Evolutionary conservation across 2,113 vertebrate genomes (phyloP).

Genomic region (Hippocampus comes): DNA sequence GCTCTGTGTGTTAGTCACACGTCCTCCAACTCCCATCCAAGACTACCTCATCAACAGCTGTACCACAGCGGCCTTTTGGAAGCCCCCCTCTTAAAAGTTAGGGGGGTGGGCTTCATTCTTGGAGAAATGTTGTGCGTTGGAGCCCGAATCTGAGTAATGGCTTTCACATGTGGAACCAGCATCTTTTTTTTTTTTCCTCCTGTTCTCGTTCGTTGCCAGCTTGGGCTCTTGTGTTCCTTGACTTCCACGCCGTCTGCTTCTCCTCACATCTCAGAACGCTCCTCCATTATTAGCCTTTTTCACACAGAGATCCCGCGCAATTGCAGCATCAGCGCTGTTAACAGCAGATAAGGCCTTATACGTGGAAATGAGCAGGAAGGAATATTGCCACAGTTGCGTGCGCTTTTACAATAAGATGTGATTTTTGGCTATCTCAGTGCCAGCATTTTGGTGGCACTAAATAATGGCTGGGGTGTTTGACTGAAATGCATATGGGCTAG

Average conservation of each 20-base stretch:
- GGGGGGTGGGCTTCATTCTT: constrained; percentile 68
- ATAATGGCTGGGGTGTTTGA: background rate
- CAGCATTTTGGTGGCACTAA: background rate
- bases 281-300: background rate
- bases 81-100: constrained; percentile 57
- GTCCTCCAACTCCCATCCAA: constrained; percentile 11
- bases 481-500: background rate
- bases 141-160: constrained; percentile 95
- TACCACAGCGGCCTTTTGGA: constrained; percentile 86
- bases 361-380: background rate
- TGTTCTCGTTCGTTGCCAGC: constrained; percentile 52
- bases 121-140: constrained; percentile 99
- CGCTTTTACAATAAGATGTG: background rate
- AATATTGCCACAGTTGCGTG: background rate
- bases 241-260: constrained; percentile 60
- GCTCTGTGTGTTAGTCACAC: constrained; percentile 1
- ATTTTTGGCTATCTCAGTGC: background rate
- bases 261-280: constrained; percentile 31
- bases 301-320: background rate
- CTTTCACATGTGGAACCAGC: constrained; percentile 96
- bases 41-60: constrained; percentile 55
- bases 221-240: constrained; percentile 36
- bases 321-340: background rate
- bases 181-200: constrained; percentile 45
- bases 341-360: background rate